Conservation (phyloP, 1,140 invertebrate genomes). For the Galendromus occidentalis region DNA sequence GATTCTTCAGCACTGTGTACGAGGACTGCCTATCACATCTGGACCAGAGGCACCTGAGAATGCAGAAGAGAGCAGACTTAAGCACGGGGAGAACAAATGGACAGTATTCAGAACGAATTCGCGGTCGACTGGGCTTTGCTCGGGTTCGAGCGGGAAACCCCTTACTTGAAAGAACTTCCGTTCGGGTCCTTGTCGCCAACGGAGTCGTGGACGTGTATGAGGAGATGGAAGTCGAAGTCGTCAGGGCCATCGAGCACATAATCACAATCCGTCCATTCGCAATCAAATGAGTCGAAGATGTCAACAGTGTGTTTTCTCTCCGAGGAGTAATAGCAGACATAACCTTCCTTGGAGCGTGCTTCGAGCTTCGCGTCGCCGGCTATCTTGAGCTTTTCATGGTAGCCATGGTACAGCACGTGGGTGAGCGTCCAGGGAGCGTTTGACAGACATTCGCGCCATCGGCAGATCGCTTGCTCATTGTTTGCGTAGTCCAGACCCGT, state of each 20-base stretch:
- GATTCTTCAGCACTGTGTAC: not conserved
- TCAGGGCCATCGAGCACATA: not conserved
- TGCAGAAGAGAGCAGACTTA: too few species aligned
- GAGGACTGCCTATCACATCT: not conserved
- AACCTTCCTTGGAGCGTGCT: not conserved
- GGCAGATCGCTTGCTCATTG: not conserved
- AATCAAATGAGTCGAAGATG: not conserved
- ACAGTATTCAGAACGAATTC: too few species aligned
- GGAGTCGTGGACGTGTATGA: not conserved
- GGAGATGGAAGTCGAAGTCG: constrained; percentile 6
- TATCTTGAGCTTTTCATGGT: not conserved
- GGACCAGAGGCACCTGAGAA: not conserved
- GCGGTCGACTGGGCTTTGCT: too few species aligned
- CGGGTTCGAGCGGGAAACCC: too few species aligned
- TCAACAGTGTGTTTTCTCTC: not conserved
- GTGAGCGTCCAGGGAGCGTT: not conserved
- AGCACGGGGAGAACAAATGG: too few species aligned
- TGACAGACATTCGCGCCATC: not conserved
- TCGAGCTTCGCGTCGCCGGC: not conserved
- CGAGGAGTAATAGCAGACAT: not conserved
- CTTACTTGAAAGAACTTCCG: too few species aligned
- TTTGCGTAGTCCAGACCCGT: not conserved
- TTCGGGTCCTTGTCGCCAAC: not conserved
- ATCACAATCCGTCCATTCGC: constrained; percentile 7
- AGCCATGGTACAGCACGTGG: not conserved